These are phyloP conservation scores for Ips typographus DNA, from an alignment of 1,140 invertebrate species.

Conservation along the genomic window DNA sequence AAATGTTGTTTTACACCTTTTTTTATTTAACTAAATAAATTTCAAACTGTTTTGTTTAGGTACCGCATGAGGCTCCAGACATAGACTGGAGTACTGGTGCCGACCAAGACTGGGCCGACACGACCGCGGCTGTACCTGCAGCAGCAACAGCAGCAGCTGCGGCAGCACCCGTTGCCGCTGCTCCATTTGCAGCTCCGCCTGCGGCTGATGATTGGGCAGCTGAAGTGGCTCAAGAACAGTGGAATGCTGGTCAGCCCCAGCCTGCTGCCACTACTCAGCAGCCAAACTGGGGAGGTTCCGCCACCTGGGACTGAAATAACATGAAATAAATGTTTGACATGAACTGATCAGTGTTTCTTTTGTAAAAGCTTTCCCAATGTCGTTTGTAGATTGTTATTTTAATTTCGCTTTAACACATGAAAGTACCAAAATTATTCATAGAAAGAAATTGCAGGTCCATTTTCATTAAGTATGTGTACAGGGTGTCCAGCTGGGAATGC, in stretches of 20 bases:
- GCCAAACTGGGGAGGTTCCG: constrained; percentile 43
- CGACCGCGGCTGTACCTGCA: constrained; percentile 31
- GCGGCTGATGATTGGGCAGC: constrained; percentile 48
- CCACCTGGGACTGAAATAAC: constrained; percentile 43
- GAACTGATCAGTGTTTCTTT: too few relatives aligned
- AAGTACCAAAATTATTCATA: too few relatives aligned
- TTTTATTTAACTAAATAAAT: neutral
- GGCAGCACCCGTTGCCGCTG: constrained; percentile 32
- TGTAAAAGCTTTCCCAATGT: too few relatives aligned
- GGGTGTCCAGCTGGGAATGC: too few relatives aligned
- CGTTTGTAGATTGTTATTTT: too few relatives aligned
- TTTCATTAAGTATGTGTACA: too few relatives aligned
- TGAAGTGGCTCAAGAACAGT: constrained; percentile 48
- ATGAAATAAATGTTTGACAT: neutral
- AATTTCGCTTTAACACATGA: too few relatives aligned
- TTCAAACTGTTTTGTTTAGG: constrained; percentile 10
- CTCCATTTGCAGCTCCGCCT: constrained; percentile 35
- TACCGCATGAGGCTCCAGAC: constrained; percentile 39
- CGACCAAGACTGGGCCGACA: constrained; percentile 41
- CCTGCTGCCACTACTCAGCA: constrained; percentile 37
- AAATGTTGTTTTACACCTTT: neutral
- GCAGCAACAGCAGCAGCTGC: constrained; percentile 32
- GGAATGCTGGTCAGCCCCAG: constrained; percentile 35
- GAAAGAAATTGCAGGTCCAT: too few relatives aligned
- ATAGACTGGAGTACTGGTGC: constrained; percentile 36